These are phyloP conservation scores for Tokudaia tokunoshimensis DNA, from an alignment of 2,797 vertebrate genomes.

Conservation along the genomic window DNA sequence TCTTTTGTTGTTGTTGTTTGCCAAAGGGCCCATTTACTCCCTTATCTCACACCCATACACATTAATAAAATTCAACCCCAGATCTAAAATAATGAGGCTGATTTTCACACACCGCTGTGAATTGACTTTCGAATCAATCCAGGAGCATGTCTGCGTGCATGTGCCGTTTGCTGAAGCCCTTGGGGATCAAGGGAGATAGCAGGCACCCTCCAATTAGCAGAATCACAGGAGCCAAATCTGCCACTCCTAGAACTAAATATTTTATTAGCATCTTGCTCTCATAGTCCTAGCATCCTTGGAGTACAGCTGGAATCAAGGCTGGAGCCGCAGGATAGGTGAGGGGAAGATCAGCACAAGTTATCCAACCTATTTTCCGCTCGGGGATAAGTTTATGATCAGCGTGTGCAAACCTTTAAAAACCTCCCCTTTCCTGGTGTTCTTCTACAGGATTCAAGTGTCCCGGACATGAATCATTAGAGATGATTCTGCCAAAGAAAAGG, in stretches of 20 bases:
- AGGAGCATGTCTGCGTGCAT: not conserved
- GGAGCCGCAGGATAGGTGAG: not conserved
- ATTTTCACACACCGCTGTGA: conserved; percentile 53
- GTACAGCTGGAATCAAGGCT: not conserved
- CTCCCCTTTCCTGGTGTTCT: conserved; percentile 15
- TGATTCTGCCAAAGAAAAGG: conserved; percentile 14
- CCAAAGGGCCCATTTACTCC: conserved; percentile 26
- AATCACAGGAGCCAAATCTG: conserved; percentile 58
- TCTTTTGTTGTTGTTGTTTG: conserved; percentile 37
- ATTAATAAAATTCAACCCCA: conserved; percentile 55
- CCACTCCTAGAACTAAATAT: conserved; percentile 59
- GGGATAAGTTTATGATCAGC: not conserved
- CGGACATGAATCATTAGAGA: conserved; percentile 43
- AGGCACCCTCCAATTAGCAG: conserved; percentile 61
- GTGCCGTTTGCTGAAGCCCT: conserved; percentile 15
- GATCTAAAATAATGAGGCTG: conserved; percentile 58
- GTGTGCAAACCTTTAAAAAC: conserved; percentile 4
- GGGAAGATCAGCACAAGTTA: not conserved
- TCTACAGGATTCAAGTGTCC: conserved; percentile 42
- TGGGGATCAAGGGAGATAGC: conserved; percentile 34
- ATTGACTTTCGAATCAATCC: conserved; percentile 49
- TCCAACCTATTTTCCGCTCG: not conserved
- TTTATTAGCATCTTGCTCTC: conserved; percentile 62
- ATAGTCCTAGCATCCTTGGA: not conserved
- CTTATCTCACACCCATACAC: conserved; percentile 10